Evolutionary conservation across 2,797 vertebrate species (phyloP).

Genomic region (Sebastolobus alascanus): DNA sequence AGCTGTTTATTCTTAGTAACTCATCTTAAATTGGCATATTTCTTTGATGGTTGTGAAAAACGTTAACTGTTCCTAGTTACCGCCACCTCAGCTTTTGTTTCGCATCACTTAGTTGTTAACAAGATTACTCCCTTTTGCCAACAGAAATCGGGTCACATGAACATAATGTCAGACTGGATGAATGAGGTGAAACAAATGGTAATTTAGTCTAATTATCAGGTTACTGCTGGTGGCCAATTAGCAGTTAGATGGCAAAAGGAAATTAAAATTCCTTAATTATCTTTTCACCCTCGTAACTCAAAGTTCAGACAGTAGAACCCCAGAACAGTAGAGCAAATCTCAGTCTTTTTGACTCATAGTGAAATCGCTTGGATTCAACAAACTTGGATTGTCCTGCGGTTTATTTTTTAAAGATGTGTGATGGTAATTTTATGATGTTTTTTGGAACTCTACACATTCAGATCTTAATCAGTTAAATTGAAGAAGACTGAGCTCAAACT

Average conservation of each 20-base stretch:
- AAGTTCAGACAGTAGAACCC: not conserved
- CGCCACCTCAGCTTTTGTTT: not conserved
- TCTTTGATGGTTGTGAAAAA: not conserved
- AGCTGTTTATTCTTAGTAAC: not conserved
- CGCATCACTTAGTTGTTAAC: not conserved
- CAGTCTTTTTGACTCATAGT: not conserved
- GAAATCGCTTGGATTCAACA: not conserved
- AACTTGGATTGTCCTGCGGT: not conserved
- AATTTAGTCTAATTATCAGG: not conserved
- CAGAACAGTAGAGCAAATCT: not conserved
- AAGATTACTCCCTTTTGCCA: not conserved
- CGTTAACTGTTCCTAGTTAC: not conserved
- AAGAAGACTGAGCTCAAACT: not conserved
- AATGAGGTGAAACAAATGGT: not conserved
- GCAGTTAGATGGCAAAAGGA: not conserved
- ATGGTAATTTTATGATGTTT: not conserved
- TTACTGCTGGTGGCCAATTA: not conserved
- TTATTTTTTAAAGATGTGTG: conserved; percentile 10
- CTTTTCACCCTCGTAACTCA: not conserved
- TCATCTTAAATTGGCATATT: not conserved
- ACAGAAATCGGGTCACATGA: not conserved
- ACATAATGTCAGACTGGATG: not conserved
- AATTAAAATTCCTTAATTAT: not conserved
- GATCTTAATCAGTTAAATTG: conserved; percentile 21
- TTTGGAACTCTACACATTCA: conserved; percentile 15